Conservation (phyloP, 30 jellyfish, hydroid and myxozoan species). For the Aurelia aurita region DNA sequence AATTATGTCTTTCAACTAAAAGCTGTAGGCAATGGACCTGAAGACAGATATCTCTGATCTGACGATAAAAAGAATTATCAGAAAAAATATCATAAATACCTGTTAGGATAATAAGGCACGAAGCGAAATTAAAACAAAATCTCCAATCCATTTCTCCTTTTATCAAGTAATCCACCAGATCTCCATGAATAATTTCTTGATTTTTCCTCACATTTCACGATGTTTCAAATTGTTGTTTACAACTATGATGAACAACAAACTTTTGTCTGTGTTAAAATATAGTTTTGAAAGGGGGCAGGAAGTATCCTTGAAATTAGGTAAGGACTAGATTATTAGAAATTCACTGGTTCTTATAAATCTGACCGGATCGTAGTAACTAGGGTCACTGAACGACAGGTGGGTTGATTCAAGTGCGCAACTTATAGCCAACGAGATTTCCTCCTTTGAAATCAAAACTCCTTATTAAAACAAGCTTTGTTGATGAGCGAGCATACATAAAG, state of each 20-base stretch:
- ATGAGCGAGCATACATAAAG: conserved; percentile 6
- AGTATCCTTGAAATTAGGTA: background rate
- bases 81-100: conserved; percentile 1
- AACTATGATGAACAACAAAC: conserved; percentile 14
- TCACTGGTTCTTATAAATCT: conserved; percentile 44
- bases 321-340: background rate
- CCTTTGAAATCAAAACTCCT: background rate
- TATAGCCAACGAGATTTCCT: conserved; percentile 12
- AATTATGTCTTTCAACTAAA: too few species aligned
- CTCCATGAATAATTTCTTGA: conserved; percentile 23
- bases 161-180: conserved; percentile 5
- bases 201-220: background rate
- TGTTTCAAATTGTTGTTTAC: background rate
- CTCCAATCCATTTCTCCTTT: conserved; percentile 53
- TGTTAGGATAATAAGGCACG: conserved; percentile 25
- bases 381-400: conserved; percentile 73
- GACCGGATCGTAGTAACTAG: conserved; percentile 34
- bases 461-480: conserved; percentile 21
- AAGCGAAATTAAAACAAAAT: background rate
- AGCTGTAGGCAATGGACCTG: too few species aligned
- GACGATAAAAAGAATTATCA: background rate
- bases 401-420: conserved; percentile 16
- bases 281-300: background rate
- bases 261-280: background rate
- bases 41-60: background rate